phyloP scores from a whole-genome alignment of 1,140 invertebrate species.

The Solenopsis fugax region DNA sequence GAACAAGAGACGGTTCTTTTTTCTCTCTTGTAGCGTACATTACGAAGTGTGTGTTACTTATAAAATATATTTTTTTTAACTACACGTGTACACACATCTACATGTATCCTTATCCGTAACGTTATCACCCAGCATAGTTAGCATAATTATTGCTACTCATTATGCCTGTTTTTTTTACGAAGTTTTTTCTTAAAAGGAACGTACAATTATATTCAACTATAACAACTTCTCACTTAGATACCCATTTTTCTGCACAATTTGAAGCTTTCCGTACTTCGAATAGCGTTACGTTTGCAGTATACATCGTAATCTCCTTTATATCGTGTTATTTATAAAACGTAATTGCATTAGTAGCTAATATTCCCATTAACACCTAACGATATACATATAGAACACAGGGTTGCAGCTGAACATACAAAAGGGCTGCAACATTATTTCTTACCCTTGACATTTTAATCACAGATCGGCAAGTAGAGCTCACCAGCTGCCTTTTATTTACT shows the following conservation, averaged over 20 bases:
- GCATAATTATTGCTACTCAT: slow-evolving; percentile 32
- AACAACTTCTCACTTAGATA: neutral
- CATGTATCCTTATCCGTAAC: neutral
- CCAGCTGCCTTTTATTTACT: slow-evolving; percentile 78
- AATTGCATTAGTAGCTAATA: slow-evolving; percentile 73
- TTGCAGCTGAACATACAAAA: slow-evolving; percentile 86
- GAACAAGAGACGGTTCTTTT: neutral
- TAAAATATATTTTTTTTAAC: neutral
- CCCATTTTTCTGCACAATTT: neutral
- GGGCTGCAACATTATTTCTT: slow-evolving; percentile 83
- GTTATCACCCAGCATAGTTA: slow-evolving; percentile 26
- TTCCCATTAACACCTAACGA: slow-evolving; percentile 75
- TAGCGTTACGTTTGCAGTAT: slow-evolving; percentile 30
- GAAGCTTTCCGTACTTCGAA: slow-evolving; percentile 18
- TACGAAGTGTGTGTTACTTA: neutral
- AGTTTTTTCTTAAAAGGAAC: slow-evolving; percentile 9
- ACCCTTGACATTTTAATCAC: slow-evolving; percentile 68
- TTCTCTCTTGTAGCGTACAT: neutral
- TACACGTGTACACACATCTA: slow-evolving; percentile 21
- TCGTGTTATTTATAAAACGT: slow-evolving; percentile 45
- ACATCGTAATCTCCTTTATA: slow-evolving; percentile 37
- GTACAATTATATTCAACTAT: neutral
- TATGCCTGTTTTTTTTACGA: neutral
- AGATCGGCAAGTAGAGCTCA: slow-evolving; percentile 70
- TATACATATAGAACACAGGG: slow-evolving; percentile 83